Base-by-base conservation (phyloP, 2,797 vertebrate genomes). In the Leucoraja ocellata region DNA sequence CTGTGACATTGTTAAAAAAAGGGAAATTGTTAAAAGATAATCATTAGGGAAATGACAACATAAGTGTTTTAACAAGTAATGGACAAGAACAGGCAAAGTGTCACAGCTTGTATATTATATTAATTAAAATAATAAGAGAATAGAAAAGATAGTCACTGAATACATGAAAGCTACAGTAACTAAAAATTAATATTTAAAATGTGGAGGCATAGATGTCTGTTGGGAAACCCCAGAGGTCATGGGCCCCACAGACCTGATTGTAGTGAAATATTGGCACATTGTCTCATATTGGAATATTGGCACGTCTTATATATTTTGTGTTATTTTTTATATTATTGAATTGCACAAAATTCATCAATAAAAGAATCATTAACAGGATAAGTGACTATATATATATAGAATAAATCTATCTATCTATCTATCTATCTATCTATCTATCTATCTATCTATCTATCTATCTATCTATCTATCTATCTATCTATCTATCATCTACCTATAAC, bases 11-110 rank as follows among this genome's bases (percentile, higher is more conserved):
- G 25, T 54, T 25, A 92, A 92, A 88, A 28, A 32, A 21, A 65
- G 54, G 39, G 63, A 63, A 58, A 80, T 78, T 77, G 11, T 54
- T 54, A 61, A 93, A 83, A 76, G 36, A 93, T 83, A 76, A 93
- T 83, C 39, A 73, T 73, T 28, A n/a, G 71, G 90, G 36, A 92
- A 92, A 28, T 73, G 28, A 83, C 28, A 73, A n/a, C 93, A 93
- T 68, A n/a, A n/a, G 68, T 86, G 80, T 83, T 86, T 73, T 73
- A 54, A 86, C 68, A 93, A 84, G 93, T n/a, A 73, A 32, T 86
- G 36, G 81, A 81, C 36, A 71, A 73, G 39, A 93, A 88, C 93
- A 88, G 36, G 81, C 68, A 93, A 23, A 7, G 16, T 73, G 74
- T 39, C 93, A 71, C 39, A 32, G 39, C 81, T 74, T 71, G 73